Base-by-base conservation (phyloP, 2,888 invertebrate species). In the Gastracanthus pulcherrimus region DNA sequence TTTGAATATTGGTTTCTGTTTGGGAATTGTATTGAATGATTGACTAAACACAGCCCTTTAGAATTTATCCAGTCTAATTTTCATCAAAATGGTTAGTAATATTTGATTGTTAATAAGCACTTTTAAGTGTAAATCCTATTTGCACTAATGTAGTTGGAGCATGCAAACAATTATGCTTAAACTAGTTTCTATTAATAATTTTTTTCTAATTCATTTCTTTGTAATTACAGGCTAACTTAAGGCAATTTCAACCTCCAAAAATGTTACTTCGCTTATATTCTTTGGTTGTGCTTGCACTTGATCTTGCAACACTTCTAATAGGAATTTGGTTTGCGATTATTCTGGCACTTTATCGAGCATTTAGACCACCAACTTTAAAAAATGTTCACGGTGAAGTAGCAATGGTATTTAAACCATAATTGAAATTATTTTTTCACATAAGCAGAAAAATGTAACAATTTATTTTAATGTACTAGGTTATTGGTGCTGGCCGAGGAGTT, bases 401-500 rank as follows among this genome's bases (percentile, higher is more conserved):
- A 31, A 91, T 96, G 92, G 94, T 94, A 92, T 62, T 16, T 34
- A 29, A 60, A 31, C 29, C n/a, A 7, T 6, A 3, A 31, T n/a
- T 62, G 1, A 16, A 19, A 1, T 19, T n/a, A 60, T 60, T n/a
- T n/a, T 36, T n/a, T 62, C 1, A 7, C 0, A 9, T 13, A 2
- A n/a, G 19, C 34, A 7, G n/a, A 19, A 7, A 11, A 62, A 67
- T 78, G 7, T 60, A 48, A 16, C 64, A 36, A 74, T 70, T 62
- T 51, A 55, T 55, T 36, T 31, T 34, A 58, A 74, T 82, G 66
- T 78, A 83, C 64, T 87, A 94, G 94, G 92, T 96, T 13, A 94
- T 96, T 75, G 96, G 96, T n/a, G 93, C 95, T 58, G 95, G 95
- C 60, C 92, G 94, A 86, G 95, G 95, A 19, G 92, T 95, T 5